Evolutionary conservation across 2,888 invertebrate genomes (phyloP), one percentile per base, ranked within the genome.

Genomic region (Tortricodes alternella): DNA sequence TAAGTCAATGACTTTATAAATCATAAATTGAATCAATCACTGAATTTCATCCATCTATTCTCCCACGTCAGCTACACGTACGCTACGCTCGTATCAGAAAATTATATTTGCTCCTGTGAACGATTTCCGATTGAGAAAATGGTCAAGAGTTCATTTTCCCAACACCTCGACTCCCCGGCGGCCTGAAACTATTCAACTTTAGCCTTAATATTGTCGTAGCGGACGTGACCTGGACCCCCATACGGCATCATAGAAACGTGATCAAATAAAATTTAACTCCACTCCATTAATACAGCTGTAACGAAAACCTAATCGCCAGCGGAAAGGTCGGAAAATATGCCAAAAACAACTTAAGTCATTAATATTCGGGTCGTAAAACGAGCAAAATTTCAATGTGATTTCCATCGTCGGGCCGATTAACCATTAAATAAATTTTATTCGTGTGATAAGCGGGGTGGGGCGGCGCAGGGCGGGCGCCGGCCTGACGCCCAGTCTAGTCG

Each of bases 381-480:
- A 65, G 74, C 9, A 68, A 76, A 80, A 80, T 81, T 86, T 85
- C 81, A 85, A 85, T 83, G 80, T 74, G 71, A 74, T 76, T 73
- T 75, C 78, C 79, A 85, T 83, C 78, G 76, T 69, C 74, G 75
- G 71, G 70, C 74, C 75, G 82, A 84, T 88, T 85, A 88, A 84
- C 85, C 87, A 84, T 87, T 84, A 88, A 85, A 89, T 87, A 83
- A 83, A 88, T 88, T 87, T 88, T 81, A 87, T 86, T 87, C 78
- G 78, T 71, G 84, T 87, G 88, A 88, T 86, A 85, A 85, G 86
- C 67, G 83, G 83, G 82, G 84, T 80, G 84, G 80, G 76, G 39
- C 57, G 63, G 55, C 59, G 58, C 58, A 48, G 78, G 80, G 76
- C 77, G 78, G 85, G 86, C 85, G 88, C 86, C 86, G 80, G 64